Conservation (phyloP, 2,113 vertebrate genomes). For the Oryzias celebensis region DNA sequence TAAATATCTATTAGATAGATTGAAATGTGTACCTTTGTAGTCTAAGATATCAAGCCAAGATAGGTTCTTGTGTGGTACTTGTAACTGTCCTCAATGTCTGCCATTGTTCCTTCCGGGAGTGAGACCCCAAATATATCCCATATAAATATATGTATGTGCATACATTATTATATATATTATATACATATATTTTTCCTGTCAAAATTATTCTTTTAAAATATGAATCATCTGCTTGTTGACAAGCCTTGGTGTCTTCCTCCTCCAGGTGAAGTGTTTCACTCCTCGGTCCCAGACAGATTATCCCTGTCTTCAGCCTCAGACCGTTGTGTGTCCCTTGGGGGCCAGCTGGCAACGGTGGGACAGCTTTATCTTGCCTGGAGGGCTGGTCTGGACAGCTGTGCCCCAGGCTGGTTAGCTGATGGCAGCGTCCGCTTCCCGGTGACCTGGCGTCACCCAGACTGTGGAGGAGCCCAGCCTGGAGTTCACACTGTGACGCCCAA, state of each 20-base stretch:
- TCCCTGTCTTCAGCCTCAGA: constrained; percentile 79
- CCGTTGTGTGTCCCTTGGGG: constrained; percentile 82
- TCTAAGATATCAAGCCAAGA: no score
- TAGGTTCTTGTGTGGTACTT: no score
- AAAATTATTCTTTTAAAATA: not conserved
- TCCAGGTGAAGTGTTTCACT: constrained; percentile 88
- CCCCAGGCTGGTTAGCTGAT: constrained; percentile 91
- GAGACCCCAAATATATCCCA: no score
- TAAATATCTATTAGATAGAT: no score
- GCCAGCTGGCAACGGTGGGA: constrained; percentile 84
- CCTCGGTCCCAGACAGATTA: constrained; percentile 78
- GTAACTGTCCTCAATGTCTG: no score
- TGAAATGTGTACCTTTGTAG: no score
- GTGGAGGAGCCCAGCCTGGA: constrained; percentile 79
- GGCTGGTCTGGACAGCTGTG: constrained; percentile 87
- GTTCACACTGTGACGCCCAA: constrained; percentile 83
- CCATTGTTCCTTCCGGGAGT: no score
- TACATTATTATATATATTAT: no score
- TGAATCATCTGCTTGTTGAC: constrained; percentile 7
- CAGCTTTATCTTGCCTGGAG: constrained; percentile 91
- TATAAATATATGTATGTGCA: no score
- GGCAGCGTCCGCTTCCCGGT: constrained; percentile 90
- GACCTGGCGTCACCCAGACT: constrained; percentile 78
- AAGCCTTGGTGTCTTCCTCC: not conserved
- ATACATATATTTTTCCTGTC: no score